These are phyloP conservation scores for Caenorhabditis macrosperma DNA, from an alignment of 2,888 invertebrate species.

Conservation along the genomic window DNA sequence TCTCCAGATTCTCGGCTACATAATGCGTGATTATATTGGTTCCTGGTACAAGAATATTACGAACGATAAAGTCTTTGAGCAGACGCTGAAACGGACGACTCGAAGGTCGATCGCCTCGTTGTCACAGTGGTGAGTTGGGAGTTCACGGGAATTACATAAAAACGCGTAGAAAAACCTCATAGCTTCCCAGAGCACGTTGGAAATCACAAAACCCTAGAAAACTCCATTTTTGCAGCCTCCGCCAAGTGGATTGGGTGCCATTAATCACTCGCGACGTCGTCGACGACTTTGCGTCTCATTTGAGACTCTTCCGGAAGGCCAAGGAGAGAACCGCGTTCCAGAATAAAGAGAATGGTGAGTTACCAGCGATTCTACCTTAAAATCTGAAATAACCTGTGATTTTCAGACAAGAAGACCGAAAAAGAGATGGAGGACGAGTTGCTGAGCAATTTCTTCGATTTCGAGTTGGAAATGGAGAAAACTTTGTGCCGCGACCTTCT, in stretches of 20 bases:
- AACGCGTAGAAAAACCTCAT: constrained; percentile 31
- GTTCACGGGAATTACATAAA: too few relatives aligned
- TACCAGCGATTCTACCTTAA: too few relatives aligned
- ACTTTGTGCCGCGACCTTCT: constrained; percentile 88
- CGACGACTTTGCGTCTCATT: constrained; percentile 92
- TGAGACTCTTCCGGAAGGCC: constrained; percentile 90
- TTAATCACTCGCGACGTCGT: constrained; percentile 90
- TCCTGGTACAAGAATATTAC: constrained; percentile 77
- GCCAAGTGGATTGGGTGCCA: constrained; percentile 90
- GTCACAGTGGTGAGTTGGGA: constrained; percentile 69
- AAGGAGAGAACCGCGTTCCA: constrained; percentile 80
- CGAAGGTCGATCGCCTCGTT: constrained; percentile 73
- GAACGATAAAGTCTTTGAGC: constrained; percentile 72
- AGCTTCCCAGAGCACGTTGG: too few relatives aligned
- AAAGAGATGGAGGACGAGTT: constrained; percentile 81
- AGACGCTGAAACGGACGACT: constrained; percentile 72
- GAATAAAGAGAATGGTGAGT: constrained; percentile 13
- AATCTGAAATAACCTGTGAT: too few relatives aligned
- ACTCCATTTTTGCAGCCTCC: constrained; percentile 64
- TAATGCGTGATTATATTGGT: constrained; percentile 78
- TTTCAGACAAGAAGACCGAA: constrained; percentile 6
- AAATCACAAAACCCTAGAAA: too few relatives aligned
- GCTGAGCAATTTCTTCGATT: constrained; percentile 90
- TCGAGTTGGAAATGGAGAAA: constrained; percentile 91
- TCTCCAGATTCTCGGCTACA: constrained; percentile 70